phyloP scores from a whole-genome alignment of 2,113 vertebrate species.

The Xenopus laevis region DNA sequence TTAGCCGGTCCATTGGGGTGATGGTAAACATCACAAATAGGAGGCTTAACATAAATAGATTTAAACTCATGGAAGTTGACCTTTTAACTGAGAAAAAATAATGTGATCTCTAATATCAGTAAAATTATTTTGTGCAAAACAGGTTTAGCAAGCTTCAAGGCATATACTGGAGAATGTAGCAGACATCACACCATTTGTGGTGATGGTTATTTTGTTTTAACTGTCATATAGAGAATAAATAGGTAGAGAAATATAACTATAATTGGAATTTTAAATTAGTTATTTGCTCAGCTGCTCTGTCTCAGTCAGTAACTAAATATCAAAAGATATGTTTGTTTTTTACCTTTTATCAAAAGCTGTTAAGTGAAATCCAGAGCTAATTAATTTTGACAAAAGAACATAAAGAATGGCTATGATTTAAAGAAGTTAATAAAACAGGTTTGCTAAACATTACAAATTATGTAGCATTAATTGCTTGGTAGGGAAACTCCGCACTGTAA shows the following conservation, averaged over 20 bases:
- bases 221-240: neutral
- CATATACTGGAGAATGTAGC: neutral
- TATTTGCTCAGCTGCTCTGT: slow-evolving; percentile 33
- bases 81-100: too few relatives aligned
- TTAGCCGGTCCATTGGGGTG: too few relatives aligned
- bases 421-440: neutral
- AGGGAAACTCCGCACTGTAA: too few relatives aligned
- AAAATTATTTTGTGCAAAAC: too few relatives aligned
- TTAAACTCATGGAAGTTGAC: too few relatives aligned
- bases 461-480: too few relatives aligned
- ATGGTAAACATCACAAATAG: too few relatives aligned
- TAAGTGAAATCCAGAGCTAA: slow-evolving; percentile 29
- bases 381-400: slow-evolving; percentile 15
- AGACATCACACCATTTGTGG: neutral
- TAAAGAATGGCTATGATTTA: neutral
- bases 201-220: neutral
- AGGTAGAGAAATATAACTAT: neutral
- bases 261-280: slow-evolving; percentile 17
- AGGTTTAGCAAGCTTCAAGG: too few relatives aligned
- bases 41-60: too few relatives aligned
- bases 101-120: too few relatives aligned
- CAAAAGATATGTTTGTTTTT: slow-evolving; percentile 8
- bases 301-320: neutral
- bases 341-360: slow-evolving; percentile 30
- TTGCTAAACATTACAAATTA: neutral